Percentiles rank a stretch among this genome's conserved stretches.
phyloP scores from a whole-genome alignment of 2,888 invertebrate genomes.

The Drosophila robusta region DNA sequence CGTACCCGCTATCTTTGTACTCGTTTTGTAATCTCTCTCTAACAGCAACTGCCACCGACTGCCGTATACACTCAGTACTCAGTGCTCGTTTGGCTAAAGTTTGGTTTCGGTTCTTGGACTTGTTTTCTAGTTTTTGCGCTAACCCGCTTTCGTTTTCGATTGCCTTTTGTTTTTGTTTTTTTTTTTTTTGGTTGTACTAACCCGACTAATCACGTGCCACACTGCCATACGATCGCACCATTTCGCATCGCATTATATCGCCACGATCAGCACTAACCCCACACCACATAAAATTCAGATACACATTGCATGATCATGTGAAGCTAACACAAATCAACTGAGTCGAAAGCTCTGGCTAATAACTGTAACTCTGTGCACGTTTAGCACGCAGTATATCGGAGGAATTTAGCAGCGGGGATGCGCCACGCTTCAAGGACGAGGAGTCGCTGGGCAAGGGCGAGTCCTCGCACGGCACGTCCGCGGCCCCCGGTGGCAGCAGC shows the following conservation, averaged over 20 bases:
- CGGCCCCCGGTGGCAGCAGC: slow-evolving; percentile 72
- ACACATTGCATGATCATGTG: slow-evolving; percentile 39
- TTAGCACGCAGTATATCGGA: slow-evolving; percentile 98
- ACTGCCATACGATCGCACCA: slow-evolving; percentile 60
- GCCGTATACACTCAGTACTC: slow-evolving; percentile 47
- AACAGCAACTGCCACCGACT: slow-evolving; percentile 66
- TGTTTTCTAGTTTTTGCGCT: slow-evolving; percentile 63
- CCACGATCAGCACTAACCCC: slow-evolving; percentile 21
- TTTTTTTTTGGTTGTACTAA: slow-evolving; percentile 10
- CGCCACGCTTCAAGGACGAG: slow-evolving; percentile 88
- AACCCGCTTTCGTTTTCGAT: slow-evolving; percentile 52
- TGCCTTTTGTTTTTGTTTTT: not conserved
- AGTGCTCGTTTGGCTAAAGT: slow-evolving; percentile 54
- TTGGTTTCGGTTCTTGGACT: slow-evolving; percentile 45
- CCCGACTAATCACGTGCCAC: slow-evolving; percentile 5
- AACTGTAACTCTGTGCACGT: slow-evolving; percentile 27
- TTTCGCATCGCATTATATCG: slow-evolving; percentile 58
- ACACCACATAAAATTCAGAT: not conserved
- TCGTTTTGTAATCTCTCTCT: slow-evolving; percentile 59
- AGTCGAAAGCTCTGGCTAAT: slow-evolving; percentile 6
- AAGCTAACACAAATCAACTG: slow-evolving; percentile 12
- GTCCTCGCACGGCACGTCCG: slow-evolving; percentile 76
- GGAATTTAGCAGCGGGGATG: slow-evolving; percentile 97
- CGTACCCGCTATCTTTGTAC: slow-evolving; percentile 40
- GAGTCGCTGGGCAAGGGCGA: slow-evolving; percentile 85